Evolutionary conservation across 1,140 invertebrate species (phyloP), one percentile per base, ranked within the genome.

Genomic region (Drosophila chauvacae): DNA sequence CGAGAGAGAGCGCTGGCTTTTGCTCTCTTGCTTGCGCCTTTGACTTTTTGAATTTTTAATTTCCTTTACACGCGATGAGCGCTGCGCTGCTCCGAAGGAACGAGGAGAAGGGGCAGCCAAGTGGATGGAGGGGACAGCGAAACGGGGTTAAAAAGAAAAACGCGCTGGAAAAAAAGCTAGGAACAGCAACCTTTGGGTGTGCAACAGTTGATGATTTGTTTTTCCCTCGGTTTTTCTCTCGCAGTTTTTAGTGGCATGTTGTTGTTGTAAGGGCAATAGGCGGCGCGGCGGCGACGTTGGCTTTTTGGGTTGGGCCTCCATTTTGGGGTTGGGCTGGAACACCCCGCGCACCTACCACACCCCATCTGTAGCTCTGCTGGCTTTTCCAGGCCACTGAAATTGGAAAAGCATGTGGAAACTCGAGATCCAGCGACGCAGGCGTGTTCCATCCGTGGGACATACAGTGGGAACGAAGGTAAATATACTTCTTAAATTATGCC

Each of bases 11-110:
- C 60, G 18, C 35, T 37, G 51, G 55, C 68, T 56, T 30, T 47
- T 45, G 64, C 63, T 61, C 76, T 51, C 51, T 78, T 78, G 78
- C 78, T 87, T 88, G 84, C 80, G 84, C 85, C 85, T 88, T 88
- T 88, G 86, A 90, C 86, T 90, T 88, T 88, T 88, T 79, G 81
- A 88, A 88, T 85, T 90, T 90, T 85, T 88, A 88, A 88, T 90
- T 88, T 88, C 85, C 84, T 87, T 88, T 88, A 66, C 84, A 87
- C 68, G 83, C 80, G 80, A 82, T 68, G 79, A 47, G 41, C 11
- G 77, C 56, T 50, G 48, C 20, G 45, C 48, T 50, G 47, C 47
- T 28, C 5, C 51, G 13, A 37, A 23, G 33, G 51, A 37, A 37
- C 53, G 35, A 26, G 47, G 35, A 62, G 10, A n/a, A 37, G 41